phyloP scores from a whole-genome alignment of 2,888 invertebrate species.

The Andrena hattorfiana region DNA sequence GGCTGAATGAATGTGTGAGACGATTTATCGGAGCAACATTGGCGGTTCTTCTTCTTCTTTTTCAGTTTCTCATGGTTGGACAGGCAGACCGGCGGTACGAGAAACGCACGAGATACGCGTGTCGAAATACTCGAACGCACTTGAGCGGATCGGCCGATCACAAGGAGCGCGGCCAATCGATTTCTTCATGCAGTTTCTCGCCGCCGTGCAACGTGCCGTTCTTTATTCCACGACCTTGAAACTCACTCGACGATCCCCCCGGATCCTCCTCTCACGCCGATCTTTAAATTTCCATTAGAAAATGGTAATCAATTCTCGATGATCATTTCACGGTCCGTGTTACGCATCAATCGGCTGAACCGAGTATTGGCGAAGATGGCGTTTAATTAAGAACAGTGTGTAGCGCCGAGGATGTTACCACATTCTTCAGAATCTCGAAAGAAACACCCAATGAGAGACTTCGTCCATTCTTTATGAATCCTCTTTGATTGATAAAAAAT shows the following conservation, averaged over 20 bases:
- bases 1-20: slow-evolving; percentile 45
- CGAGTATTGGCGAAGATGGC: background rate
- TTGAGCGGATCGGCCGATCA: slow-evolving; percentile 70
- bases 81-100: slow-evolving; percentile 56
- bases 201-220: slow-evolving; percentile 56
- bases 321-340: slow-evolving; percentile 28
- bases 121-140: slow-evolving; percentile 70
- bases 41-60: slow-evolving; percentile 35
- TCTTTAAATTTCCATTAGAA: slow-evolving; percentile 52
- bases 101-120: slow-evolving; percentile 69
- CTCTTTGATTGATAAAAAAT: no score
- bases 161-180: slow-evolving; percentile 70
- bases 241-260: slow-evolving; percentile 47
- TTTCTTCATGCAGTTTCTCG: slow-evolving; percentile 62
- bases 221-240: slow-evolving; percentile 65
- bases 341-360: slow-evolving; percentile 1
- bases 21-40: slow-evolving; percentile 62
- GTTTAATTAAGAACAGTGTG: background rate
- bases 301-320: slow-evolving; percentile 51
- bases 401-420: background rate
- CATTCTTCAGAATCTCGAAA: background rate
- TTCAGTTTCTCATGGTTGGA: slow-evolving; percentile 61
- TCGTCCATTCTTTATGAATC: no score
- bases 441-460: no score
- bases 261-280: slow-evolving; percentile 44